Base-by-base conservation (phyloP, 2,888 invertebrate genomes). In the Hemicrepidius hirtus region DNA sequence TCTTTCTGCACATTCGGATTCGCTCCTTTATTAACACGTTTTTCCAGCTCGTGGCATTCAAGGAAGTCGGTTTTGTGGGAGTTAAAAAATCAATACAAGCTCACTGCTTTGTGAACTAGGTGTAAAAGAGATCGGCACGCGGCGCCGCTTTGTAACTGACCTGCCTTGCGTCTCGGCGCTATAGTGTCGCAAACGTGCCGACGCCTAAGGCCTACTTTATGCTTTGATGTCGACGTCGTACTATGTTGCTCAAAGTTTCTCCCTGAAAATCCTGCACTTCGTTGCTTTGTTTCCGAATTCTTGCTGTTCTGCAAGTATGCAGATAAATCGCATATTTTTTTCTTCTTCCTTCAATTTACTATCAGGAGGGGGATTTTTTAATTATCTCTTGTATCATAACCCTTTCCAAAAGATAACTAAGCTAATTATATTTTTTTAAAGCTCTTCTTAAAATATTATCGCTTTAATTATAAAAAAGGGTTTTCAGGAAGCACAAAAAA, bases 121-220 rank as follows among this genome's bases (percentile, higher is more conserved):
- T 79, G 81, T 82, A 81, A 82, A 74, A 82, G 82, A 83, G 82
- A 82, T 81, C 79, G 81, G 81, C 82, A 81, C 81, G 81, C 82
- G 80, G 82, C 80, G 81, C 78, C 80, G 81, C 82, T 82, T 83
- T 83, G 84, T 84, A 81, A 83, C 84, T 84, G 84, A 84, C 84
- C 84, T 84, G 82, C 84, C 84, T 82, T 78, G 81, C 82, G 83
- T 82, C 82, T 81, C 81, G 82, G 76, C 82, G 82, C 80, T 78
- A 75, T 71, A 76, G 78, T 81, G 80, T 80, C 80, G 81, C 81
- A 81, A 80, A 79, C 80, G 80, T 80, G 79, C 79, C 79, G 80
- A 77, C 82, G 81, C 81, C 82, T 77, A 78, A 79, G 81, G 81
- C 80, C 78, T 74, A 77, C 78, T 76, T 79, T 79, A 78, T 80